A percentile compares a stretch with the other conserved stretches of the same genome.
phyloP scores from a whole-genome alignment of 2,888 invertebrate genomes.

The Gandaritis pyraliata region DNA sequence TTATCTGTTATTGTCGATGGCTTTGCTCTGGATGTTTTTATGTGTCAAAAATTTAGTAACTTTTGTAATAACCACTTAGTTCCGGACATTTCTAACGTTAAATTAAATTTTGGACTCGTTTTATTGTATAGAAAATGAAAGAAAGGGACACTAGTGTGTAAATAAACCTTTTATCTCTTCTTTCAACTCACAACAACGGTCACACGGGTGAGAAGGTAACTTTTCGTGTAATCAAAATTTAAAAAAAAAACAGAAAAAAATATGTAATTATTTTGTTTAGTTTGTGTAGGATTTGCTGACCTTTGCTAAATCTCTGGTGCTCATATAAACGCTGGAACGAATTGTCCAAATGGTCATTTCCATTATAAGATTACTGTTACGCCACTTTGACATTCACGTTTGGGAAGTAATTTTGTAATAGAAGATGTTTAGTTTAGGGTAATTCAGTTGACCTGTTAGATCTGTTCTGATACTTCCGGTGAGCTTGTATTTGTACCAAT shows the following conservation, averaged over 20 bases:
- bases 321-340: conserved; percentile 53
- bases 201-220: no score
- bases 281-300: conserved; percentile 19
- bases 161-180: no score
- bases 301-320: conserved; percentile 40
- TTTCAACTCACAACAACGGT: no score
- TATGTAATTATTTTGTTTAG: no score
- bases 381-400: conserved; percentile 45
- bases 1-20: not conserved
- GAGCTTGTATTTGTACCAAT: not conserved
- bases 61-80: not conserved
- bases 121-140: no score
- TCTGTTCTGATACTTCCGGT: conserved; percentile 19
- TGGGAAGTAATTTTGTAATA: conserved; percentile 46
- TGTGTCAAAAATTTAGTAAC: not conserved
- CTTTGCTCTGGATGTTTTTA: not conserved
- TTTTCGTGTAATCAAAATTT: no score
- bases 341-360: conserved; percentile 58
- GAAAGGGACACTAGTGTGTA: no score
- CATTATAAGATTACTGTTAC: conserved; percentile 52
- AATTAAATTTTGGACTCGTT: no score
- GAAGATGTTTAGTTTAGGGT: conserved; percentile 32
- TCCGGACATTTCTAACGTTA: no score
- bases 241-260: no score
- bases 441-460: conserved; percentile 1